Percentiles rank a stretch among this genome's conserved stretches.
Evolutionary conservation across 2,797 vertebrate genomes (phyloP).

Genomic region (Threskiornis aethiopicus): DNA sequence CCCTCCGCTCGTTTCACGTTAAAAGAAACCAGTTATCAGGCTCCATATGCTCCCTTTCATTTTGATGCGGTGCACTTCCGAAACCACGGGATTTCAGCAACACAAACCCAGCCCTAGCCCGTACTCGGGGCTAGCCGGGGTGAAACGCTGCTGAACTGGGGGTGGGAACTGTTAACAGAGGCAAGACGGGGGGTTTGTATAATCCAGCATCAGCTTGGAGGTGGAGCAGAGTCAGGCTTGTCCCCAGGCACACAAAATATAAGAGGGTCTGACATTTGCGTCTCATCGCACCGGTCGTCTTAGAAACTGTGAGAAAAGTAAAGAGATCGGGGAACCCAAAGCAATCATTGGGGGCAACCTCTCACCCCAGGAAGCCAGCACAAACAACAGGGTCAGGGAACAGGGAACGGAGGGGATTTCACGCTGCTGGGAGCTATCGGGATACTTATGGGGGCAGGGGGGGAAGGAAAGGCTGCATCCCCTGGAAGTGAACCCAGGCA

Average conservation of each 20-base stretch:
- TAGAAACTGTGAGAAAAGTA: slow-evolving; percentile 20
- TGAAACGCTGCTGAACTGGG: accelerated
- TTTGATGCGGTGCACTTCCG: accelerated
- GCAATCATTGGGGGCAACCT: background rate
- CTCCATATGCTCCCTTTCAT: accelerated
- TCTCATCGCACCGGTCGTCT: background rate
- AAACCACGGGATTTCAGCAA: accelerated
- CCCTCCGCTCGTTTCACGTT: accelerated
- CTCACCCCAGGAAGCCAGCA: background rate
- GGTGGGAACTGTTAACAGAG: accelerated
- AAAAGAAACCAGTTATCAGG: background rate
- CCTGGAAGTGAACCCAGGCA: background rate
- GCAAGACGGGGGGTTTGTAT: background rate
- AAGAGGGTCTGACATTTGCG: background rate
- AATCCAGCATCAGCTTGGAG: background rate
- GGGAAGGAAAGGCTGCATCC: background rate
- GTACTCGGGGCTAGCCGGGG: background rate
- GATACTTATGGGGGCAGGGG: accelerated
- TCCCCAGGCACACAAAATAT: background rate
- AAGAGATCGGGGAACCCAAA: background rate
- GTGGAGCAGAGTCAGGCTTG: background rate
- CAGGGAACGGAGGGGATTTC: background rate
- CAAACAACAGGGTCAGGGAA: background rate
- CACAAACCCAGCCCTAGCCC: no score
- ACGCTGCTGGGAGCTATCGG: background rate